phyloP scores from a whole-genome alignment of 2,797 vertebrate genomes.

The Oceanodroma leucorhoa region DNA sequence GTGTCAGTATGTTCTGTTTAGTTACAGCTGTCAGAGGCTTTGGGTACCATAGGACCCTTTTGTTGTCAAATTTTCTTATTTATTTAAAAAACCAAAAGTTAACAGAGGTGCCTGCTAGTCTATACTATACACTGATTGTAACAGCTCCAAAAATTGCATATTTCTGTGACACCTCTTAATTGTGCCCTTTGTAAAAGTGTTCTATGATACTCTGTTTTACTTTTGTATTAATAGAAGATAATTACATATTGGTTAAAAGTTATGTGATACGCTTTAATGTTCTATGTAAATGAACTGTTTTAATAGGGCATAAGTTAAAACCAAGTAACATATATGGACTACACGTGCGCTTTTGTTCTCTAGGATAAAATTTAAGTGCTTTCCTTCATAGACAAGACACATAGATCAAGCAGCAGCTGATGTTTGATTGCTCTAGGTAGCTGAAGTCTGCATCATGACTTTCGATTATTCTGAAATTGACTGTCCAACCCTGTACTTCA shows the following conservation, averaged over 20 bases:
- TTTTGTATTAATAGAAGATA: conserved; percentile 32
- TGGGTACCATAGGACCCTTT: conserved; percentile 27
- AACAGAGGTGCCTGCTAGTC: conserved; percentile 48
- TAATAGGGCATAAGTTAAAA: conserved; percentile 30
- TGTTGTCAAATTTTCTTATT: conserved; percentile 46
- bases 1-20: conserved; percentile 53
- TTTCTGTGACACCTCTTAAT: conserved; percentile 35
- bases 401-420: background rate
- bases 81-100: background rate
- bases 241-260: background rate
- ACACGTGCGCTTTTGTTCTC: background rate
- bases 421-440: conserved; percentile 9
- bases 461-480: background rate
- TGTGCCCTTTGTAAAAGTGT: conserved; percentile 7
- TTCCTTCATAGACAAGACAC: background rate
- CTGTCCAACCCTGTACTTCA: background rate
- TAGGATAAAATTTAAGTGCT: background rate
- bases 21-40: conserved; percentile 48
- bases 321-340: background rate
- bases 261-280: conserved; percentile 22
- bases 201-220: conserved; percentile 26
- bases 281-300: conserved; percentile 12
- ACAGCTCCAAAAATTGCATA: conserved; percentile 16
- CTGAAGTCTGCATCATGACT: background rate
- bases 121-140: conserved; percentile 27